Evolutionary conservation across 1,140 invertebrate species (phyloP).

Genomic region (Camponotus floridanus): DNA sequence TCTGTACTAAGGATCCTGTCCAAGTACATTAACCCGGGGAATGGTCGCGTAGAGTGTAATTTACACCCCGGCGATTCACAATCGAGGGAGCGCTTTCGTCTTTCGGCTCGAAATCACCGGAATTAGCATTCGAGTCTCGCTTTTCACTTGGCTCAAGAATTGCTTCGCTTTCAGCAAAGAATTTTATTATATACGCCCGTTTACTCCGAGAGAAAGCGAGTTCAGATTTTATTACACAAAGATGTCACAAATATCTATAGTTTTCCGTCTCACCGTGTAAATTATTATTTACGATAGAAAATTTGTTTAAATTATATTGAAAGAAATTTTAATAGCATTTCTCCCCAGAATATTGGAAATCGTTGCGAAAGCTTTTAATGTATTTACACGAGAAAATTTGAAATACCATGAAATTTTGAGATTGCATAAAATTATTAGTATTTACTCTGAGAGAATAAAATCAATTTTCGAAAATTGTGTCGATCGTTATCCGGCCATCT

Average conservation of each 20-base stretch:
- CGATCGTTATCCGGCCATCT: too few relatives aligned
- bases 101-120: slow-evolving; percentile 36
- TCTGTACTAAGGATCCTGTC: slow-evolving; percentile 49
- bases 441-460: too few relatives aligned
- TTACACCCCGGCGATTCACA: slow-evolving; percentile 57
- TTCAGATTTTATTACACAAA: slow-evolving; percentile 21
- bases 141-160: slow-evolving; percentile 40
- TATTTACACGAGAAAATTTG: too few relatives aligned
- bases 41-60: slow-evolving; percentile 52
- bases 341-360: too few relatives aligned
- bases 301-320: not conserved
- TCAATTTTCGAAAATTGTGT: too few relatives aligned
- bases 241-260: not conserved
- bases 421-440: too few relatives aligned
- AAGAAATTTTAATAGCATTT: not conserved
- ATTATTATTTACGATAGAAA: not conserved
- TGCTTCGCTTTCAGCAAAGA: not conserved
- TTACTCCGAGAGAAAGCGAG: not conserved
- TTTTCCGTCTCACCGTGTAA: not conserved
- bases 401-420: too few relatives aligned
- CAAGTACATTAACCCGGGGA: slow-evolving; percentile 53
- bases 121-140: slow-evolving; percentile 57
- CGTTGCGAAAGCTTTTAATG: too few relatives aligned
- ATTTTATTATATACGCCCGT: slow-evolving; percentile 23
- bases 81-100: slow-evolving; percentile 32